These are phyloP conservation scores for Drosophila nigricruria DNA, from an alignment of 2,888 invertebrate species.

Conservation along the genomic window DNA sequence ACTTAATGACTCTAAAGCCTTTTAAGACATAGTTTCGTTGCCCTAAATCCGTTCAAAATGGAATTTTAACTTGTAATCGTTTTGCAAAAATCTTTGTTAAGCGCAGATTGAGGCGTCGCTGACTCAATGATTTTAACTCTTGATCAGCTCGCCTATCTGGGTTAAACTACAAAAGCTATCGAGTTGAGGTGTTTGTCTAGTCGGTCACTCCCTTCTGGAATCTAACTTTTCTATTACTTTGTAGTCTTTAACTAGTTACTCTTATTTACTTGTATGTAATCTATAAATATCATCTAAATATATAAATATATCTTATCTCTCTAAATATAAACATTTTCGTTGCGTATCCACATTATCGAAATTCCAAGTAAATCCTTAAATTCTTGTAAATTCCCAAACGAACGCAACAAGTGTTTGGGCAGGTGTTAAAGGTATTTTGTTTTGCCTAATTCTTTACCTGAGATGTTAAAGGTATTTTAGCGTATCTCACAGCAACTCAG, in stretches of 20 bases:
- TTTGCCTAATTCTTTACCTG: not conserved
- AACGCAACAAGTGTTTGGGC: slow-evolving; percentile 4
- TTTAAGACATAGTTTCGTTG: not conserved
- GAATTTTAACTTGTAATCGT: not conserved
- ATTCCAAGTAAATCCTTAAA: not conserved
- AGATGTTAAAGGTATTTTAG: not conserved
- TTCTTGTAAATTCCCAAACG: not conserved
- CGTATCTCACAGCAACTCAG: not conserved
- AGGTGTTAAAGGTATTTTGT: not conserved
- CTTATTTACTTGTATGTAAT: too few species aligned
- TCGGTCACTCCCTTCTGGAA: not conserved
- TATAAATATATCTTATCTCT: not conserved
- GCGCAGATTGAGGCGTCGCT: not conserved
- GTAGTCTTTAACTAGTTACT: too few species aligned
- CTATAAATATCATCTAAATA: not conserved
- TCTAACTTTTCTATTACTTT: too few species aligned
- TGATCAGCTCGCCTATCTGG: too few species aligned
- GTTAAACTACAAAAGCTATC: too few species aligned
- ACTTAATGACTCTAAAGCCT: not conserved
- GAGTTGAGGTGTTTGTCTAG: too few species aligned
- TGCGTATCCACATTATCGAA: too few species aligned
- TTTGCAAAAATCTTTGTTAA: not conserved
- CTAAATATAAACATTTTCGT: not conserved
- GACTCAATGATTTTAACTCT: not conserved
- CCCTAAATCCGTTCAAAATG: not conserved